phyloP scores from a whole-genome alignment of 1,140 invertebrate genomes.

The Eurytemora carolleeae region DNA sequence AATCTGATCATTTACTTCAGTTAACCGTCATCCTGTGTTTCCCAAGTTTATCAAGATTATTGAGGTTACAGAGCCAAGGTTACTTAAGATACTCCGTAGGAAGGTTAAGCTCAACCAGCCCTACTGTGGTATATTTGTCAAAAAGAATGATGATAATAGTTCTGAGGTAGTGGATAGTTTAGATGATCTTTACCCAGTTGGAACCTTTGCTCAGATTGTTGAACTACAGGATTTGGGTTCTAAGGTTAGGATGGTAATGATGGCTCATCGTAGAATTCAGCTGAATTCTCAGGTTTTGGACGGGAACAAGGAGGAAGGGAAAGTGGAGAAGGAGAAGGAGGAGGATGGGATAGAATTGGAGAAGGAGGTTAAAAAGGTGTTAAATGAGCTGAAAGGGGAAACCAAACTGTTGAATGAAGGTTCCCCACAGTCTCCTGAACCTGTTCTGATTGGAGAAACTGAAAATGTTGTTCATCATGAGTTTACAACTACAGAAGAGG shows the following conservation, averaged over 20 bases:
- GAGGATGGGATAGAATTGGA: not conserved
- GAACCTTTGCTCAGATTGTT: conserved; percentile 93
- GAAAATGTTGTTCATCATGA: conserved; percentile 40
- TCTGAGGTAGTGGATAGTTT: conserved; percentile 64
- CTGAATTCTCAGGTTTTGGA: conserved; percentile 50
- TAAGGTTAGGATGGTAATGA: conserved; percentile 70
- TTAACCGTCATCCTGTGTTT: conserved; percentile 85
- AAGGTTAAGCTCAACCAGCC: conserved; percentile 92
- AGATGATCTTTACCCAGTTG: conserved; percentile 70
- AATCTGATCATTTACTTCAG: not conserved
- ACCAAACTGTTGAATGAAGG: too few species aligned
- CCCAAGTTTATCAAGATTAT: conserved; percentile 95
- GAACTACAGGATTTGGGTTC: conserved; percentile 87
- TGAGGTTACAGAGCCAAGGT: conserved; percentile 63
- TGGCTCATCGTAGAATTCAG: conserved; percentile 72
- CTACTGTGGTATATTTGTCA: conserved; percentile 92
- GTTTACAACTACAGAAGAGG: conserved; percentile 77
- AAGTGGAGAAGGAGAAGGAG: conserved; percentile 9
- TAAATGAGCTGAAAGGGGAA: too few species aligned
- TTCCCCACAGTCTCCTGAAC: too few species aligned
- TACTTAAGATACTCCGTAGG: conserved; percentile 73
- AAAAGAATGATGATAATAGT: conserved; percentile 39
- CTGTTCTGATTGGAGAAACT: not conserved
- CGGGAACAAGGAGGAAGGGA: conserved; percentile 18
- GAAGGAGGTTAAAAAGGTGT: too few species aligned